phyloP scores from a whole-genome alignment of 2,113 vertebrate genomes.

The Rhizomys pruinosus region DNA sequence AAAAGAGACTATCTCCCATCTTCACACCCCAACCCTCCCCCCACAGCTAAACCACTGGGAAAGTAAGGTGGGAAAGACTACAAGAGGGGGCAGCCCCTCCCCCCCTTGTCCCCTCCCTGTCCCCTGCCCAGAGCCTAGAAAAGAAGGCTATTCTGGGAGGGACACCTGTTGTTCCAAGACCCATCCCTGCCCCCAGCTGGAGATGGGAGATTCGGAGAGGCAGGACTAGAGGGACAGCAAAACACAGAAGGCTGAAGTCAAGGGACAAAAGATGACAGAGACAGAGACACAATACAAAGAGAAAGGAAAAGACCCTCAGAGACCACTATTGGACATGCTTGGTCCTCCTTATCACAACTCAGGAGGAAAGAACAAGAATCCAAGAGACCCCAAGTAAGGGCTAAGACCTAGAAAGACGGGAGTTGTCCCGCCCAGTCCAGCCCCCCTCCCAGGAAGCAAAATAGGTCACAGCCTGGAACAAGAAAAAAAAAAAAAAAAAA shows the following conservation, averaged over 20 bases:
- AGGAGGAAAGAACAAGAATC: neutral
- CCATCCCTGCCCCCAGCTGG: constrained; percentile 68
- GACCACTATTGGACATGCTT: neutral
- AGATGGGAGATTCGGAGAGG: constrained; percentile 36
- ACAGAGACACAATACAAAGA: constrained; percentile 1
- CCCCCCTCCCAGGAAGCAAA: constrained; percentile 68
- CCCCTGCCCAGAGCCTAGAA: constrained; percentile 83
- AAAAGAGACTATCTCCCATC: neutral
- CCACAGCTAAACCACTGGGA: neutral
- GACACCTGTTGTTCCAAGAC: constrained; percentile 79
- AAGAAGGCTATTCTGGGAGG: constrained; percentile 80
- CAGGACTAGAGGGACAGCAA: constrained; percentile 6
- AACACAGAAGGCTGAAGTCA: neutral
- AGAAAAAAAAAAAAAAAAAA: constrained; percentile 53
- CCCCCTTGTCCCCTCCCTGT: neutral
- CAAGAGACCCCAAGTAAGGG: neutral
- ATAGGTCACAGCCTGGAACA: constrained; percentile 70
- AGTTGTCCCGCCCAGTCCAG: constrained; percentile 14
- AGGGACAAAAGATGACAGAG: constrained; percentile 29
- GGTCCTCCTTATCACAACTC: neutral
- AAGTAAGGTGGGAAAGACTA: constrained; percentile 2
- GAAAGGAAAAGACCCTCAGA: neutral
- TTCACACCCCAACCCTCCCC: neutral
- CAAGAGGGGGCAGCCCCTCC: constrained; percentile 37
- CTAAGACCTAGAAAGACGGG: neutral